A percentile compares a stretch with the other conserved stretches of the same genome.
Evolutionary conservation across 2,888 invertebrate genomes (phyloP).

Genomic region (Lutraria lutraria): DNA sequence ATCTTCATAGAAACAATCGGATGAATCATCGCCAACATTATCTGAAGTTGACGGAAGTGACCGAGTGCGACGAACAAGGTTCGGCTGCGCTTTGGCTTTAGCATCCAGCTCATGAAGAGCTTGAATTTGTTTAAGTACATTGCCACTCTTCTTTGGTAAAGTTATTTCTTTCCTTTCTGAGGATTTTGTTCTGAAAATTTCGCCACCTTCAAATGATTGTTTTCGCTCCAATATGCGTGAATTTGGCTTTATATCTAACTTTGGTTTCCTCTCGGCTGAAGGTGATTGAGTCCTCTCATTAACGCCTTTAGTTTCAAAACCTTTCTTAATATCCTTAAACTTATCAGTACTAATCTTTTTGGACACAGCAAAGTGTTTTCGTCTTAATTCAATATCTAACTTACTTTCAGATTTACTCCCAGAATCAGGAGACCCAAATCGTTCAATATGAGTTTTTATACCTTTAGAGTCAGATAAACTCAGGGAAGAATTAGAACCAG

Average conservation of each 20-base stretch:
- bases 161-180: conserved; percentile 54
- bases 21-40: conserved; percentile 60
- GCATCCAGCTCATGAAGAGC: conserved; percentile 66
- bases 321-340: conserved; percentile 66
- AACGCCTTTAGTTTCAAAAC: conserved; percentile 61
- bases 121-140: conserved; percentile 61
- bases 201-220: conserved; percentile 66
- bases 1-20: conserved; percentile 61
- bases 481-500: conserved; percentile 62
- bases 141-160: conserved; percentile 58
- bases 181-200: conserved; percentile 47
- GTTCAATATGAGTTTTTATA: conserved; percentile 37
- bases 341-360: conserved; percentile 59
- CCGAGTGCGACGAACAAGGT: conserved; percentile 48
- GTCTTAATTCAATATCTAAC: conserved; percentile 34
- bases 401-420: neutral
- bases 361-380: conserved; percentile 53
- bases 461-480: conserved; percentile 38
- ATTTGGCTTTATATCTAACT: conserved; percentile 51
- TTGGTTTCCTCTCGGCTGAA: conserved; percentile 35
- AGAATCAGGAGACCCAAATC: conserved; percentile 53
- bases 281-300: conserved; percentile 33
- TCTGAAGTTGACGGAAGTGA: conserved; percentile 63
- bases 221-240: conserved; percentile 57
- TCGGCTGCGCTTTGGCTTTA: conserved; percentile 60